Percentiles rank a stretch among this genome's conserved stretches.
phyloP scores from a whole-genome alignment of 2,113 vertebrate genomes.

The Scomber japonicus region DNA sequence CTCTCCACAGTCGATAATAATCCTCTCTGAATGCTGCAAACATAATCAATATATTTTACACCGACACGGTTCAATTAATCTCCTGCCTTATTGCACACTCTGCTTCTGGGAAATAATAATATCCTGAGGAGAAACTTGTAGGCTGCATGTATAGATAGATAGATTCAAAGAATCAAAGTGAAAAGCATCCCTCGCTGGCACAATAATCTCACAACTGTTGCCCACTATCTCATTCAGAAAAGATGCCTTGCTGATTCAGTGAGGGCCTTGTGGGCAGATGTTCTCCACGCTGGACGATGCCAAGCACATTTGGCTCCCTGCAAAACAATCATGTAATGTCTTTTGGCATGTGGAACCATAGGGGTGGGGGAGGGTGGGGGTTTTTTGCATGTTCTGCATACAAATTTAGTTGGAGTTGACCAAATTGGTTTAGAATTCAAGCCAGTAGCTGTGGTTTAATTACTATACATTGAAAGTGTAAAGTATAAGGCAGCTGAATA shows the following conservation, averaged over 20 bases:
- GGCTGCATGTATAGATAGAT: too few relatives aligned
- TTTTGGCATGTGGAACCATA: neutral
- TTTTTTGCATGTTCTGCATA: neutral
- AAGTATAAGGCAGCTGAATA: too few relatives aligned
- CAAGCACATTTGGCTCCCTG: conserved; percentile 12
- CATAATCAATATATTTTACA: conserved; percentile 14
- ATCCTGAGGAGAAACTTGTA: conserved; percentile 1
- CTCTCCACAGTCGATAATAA: conserved; percentile 5
- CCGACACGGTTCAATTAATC: conserved; percentile 14
- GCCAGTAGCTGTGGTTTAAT: neutral
- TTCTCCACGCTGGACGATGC: neutral
- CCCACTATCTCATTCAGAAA: conserved; percentile 3
- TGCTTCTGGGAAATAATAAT: neutral
- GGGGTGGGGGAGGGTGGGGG: too few relatives aligned
- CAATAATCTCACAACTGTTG: neutral
- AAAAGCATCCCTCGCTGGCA: neutral
- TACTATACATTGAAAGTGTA: too few relatives aligned
- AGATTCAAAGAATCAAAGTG: neutral
- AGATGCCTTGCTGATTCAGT: neutral
- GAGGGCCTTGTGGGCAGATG: neutral
- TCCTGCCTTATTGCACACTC: neutral
- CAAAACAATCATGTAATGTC: neutral
- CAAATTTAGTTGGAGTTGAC: neutral
- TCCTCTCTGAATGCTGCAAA: conserved; percentile 12
- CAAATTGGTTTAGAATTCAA: neutral